A percentile compares a stretch with the other conserved stretches of the same genome.
phyloP scores from a whole-genome alignment of 2,797 vertebrate species.

The Characodon lateralis region DNA sequence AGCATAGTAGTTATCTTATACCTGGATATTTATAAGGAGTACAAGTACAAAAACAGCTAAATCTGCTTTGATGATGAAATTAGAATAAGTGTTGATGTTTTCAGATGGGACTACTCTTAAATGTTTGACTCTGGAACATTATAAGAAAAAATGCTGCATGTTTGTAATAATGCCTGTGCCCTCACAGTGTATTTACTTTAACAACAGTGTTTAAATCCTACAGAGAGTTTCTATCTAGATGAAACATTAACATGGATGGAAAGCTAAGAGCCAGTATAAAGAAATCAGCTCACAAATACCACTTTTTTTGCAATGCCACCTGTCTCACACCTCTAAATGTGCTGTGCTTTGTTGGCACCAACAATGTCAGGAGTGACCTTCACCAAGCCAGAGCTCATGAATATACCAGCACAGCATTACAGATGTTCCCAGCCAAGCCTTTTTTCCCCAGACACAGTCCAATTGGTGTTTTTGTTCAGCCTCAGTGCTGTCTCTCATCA shows the following conservation, averaged over 20 bases:
- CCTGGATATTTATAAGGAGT: not conserved
- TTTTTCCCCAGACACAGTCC: constrained; percentile 28
- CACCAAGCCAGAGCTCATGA: constrained; percentile 49
- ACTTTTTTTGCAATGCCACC: constrained; percentile 50
- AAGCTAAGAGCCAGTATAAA: constrained; percentile 50
- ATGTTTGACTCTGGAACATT: not conserved
- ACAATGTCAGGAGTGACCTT: constrained; percentile 57
- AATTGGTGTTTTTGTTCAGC: constrained; percentile 5
- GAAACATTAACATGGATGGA: constrained; percentile 46
- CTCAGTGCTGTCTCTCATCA: constrained; percentile 32
- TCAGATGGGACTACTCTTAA: not conserved
- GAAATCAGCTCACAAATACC: constrained; percentile 58
- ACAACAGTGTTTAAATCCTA: constrained; percentile 17
- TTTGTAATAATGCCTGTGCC: not conserved
- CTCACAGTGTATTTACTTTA: constrained; percentile 4
- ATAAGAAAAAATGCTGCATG: not conserved
- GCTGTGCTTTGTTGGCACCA: constrained; percentile 53
- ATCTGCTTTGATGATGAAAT: not conserved
- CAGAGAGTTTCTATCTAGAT: constrained; percentile 35
- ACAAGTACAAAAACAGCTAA: not conserved
- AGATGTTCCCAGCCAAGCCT: constrained; percentile 42
- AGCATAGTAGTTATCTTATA: not conserved
- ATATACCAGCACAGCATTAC: constrained; percentile 30
- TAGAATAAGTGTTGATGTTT: not conserved
- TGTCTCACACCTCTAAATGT: constrained; percentile 56